Base-by-base conservation (phyloP, 2,888 invertebrate genomes). In the Megalurothrips usitatus region DNA sequence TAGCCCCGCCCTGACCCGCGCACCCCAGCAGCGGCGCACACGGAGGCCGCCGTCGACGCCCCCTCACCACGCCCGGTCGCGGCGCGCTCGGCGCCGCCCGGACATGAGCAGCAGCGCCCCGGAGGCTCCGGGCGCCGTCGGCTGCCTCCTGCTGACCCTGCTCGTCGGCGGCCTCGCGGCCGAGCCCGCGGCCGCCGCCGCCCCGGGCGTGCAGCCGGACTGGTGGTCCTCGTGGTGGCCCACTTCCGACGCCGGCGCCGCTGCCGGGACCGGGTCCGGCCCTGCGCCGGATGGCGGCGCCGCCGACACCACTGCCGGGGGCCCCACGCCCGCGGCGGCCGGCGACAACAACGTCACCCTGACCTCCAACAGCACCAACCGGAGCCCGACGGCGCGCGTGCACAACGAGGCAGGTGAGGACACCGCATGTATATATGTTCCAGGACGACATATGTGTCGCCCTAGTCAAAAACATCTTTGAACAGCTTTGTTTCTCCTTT, bases 11-110 rank as follows among this genome's bases (percentile, higher is more conserved):
- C 68, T 75, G 68, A 10, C 68, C 26, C 10, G 26, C 68, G 23
- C 68, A 26, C 26, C 68, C 68, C 58, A 17, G 52, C 12, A 12
- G 10, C 52, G 58, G 26, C 68, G 23, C 10, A 26, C 26, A 9
- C 68, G 68, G 11, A 19, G 23, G 68, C 68, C 23, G 58, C 19
- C 58, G 58, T 19, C 58, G 58, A 58, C 58, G 58, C 58, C 58
- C 14, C 58, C 58, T n/a, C 52, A 19, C 68, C 68, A 1, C 26
- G 68, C 68, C 68, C 68, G 11, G 68, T 11, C 68, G 11, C 68
- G 68, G 52, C 68, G 26, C 23, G 23, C 68, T n/a, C 68, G 23
- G 68, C 68, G 12, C 68, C 68, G 68, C 68, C 68, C 68, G 68
- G 68, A 75, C 68, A 75, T 75, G 68, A 43, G 34, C 34, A 43